Base-by-base conservation (phyloP, 2,888 invertebrate genomes). In the Lottia gigantea region DNA sequence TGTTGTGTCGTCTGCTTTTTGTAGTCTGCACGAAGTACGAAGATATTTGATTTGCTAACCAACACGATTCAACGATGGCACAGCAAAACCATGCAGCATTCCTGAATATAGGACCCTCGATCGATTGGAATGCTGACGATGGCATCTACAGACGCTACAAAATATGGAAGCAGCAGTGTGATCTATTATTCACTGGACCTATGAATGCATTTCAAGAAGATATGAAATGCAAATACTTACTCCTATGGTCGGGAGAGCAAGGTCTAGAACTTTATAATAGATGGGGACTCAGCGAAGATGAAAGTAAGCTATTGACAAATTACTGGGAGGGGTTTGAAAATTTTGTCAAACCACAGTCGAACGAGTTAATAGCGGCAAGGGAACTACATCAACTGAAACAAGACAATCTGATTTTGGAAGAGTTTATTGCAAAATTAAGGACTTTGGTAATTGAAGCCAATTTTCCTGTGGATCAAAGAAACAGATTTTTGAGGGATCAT, bases 311-410 rank as follows among this genome's bases (percentile, higher is more conserved):
- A n/a, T 25, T 63, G 16, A 6, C 8, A 40, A 64, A 64, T 15
- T 64, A 64, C 64, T 45, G 64, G 64, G n/a, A n/a, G 16, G 25
- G 26, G 6, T 63, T 63, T 25, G 4, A 63, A 63, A 25, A 40
- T 8, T 63, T 63, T 14, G 63, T 25, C 26, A 64, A 64, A 64
- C 64, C 64, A 11, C 64, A 64, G 64, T 64, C 64, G 11, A 63
- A 63, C 25, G 63, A 63, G 26, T 40, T 63, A 26, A 63, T 63
- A 25, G 26, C 40, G 8, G 11, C 40, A 14, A 11, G 19, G 2
- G 55, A 55, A 55, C 55, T 55, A 8, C 19, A 55, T 55, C 19
- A 14, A 19, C n/a, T 55, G n/a, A 55, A 55, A 55, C 55, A 55
- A n/a, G 55, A 23, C 6, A 23, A n/a, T 23, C 3, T 55, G 23